Evolutionary conservation across 2,888 invertebrate species (phyloP), one percentile per base, ranked within the genome.

Genomic region (Tillus elongatus): DNA sequence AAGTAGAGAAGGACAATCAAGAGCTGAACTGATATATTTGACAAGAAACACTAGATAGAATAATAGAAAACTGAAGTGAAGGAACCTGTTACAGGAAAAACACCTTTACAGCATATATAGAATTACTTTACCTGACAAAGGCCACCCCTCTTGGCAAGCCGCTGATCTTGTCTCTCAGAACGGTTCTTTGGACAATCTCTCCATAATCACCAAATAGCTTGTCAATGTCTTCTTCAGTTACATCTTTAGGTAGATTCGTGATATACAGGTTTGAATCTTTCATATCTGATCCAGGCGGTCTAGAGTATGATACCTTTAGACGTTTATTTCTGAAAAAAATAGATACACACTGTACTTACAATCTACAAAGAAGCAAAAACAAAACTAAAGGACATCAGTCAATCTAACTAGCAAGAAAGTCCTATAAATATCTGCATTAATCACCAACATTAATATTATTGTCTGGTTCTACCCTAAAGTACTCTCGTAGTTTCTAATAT

Each of bases 221-320:
- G 54, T 88, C 82, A 41, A 93, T 70, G 55, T 90, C 83, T 31
- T 81, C 78, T 58, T 90, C 89, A 26, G 83, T 84, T 47, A 87
- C 76, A 53, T 82, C 82, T 53, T 85, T 82, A 41, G 93, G 93
- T 50, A 93, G 72, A 68, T 92, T 91, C 48, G 90, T 87, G 42
- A 95, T 85, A 67, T 93, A 95, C 37, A 95, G 73, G 67, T 95
- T 95, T 12, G 92, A 90, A 51, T 91, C 90, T 64, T 91, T 92
- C 57, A 90, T 90, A 47, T 86, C 85, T 47, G 92, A 90, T 26
- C 90, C 88, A 13, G 87, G 85, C 9, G 92, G 91, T 46, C 92
- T 74, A 8, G 93, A 90, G 67, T 85, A 89, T 34, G 93, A 92
- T 39, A 92, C 92, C 75, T 93, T 93, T 63, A 95, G 75, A 55